Evolutionary conservation across 2,888 invertebrate species (phyloP).

Genomic region (Hylaea fasciaria): DNA sequence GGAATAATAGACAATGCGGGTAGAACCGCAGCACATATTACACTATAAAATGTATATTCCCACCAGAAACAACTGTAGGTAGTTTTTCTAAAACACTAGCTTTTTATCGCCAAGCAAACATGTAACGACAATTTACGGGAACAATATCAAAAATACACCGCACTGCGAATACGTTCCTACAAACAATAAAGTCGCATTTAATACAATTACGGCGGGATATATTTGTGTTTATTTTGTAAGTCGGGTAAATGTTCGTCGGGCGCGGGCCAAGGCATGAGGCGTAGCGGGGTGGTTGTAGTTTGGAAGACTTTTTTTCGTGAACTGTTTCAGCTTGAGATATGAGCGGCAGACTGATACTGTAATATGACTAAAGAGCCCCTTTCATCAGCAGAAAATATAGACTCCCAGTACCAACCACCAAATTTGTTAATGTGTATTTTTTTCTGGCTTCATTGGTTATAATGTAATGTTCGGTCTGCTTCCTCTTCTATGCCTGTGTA

Average conservation of each 20-base stretch:
- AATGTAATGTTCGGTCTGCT: no score
- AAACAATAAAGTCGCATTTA: slow-evolving; percentile 80
- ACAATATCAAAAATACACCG: slow-evolving; percentile 66
- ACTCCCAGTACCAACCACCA: no score
- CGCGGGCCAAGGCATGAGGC: slow-evolving; percentile 33
- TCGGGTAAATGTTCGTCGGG: slow-evolving; percentile 63
- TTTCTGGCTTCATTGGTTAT: no score
- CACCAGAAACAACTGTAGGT: no score
- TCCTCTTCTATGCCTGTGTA: no score
- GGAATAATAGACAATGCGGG: no score
- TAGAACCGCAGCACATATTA: no score
- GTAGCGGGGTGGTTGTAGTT: slow-evolving; percentile 32
- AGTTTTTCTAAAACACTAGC: background rate
- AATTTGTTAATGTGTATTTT: no score
- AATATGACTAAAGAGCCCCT: no score
- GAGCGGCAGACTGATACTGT: background rate
- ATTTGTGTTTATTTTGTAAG: slow-evolving; percentile 79
- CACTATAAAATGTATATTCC: background rate
- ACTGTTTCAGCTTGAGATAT: background rate
- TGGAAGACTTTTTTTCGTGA: background rate
- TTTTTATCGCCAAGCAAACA: slow-evolving; percentile 25
- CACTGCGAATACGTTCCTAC: slow-evolving; percentile 61
- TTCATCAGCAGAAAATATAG: no score
- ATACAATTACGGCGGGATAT: slow-evolving; percentile 80
- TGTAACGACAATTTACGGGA: slow-evolving; percentile 41